phyloP scores from a whole-genome alignment of 2,888 invertebrate species.

The Neoaliturus tenellus region DNA sequence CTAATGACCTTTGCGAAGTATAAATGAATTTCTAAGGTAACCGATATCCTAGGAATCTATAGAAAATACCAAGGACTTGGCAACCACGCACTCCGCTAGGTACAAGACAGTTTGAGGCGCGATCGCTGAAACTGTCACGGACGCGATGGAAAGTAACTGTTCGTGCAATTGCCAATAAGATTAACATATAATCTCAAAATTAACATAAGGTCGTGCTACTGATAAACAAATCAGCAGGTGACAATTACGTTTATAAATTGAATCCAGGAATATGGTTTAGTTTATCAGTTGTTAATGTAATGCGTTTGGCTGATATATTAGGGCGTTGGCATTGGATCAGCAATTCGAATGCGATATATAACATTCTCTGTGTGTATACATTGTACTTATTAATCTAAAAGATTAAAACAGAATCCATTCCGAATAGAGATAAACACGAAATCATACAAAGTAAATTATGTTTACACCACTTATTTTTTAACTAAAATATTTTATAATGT shows the following conservation, averaged over 20 bases:
- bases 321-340: no score
- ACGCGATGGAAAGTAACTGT: neutral
- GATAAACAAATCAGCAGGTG: neutral
- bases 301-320: no score
- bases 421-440: no score
- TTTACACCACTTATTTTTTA: no score
- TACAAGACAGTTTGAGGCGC: neutral
- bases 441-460: no score
- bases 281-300: neutral
- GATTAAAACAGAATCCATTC: no score
- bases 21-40: no score
- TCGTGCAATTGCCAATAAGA: constrained; percentile 18
- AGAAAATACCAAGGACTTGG: constrained; percentile 25
- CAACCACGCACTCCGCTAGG: neutral
- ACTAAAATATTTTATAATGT: no score
- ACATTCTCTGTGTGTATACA: no score
- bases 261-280: neutral
- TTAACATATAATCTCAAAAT: constrained; percentile 6
- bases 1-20: no score
- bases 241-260: neutral
- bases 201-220: constrained; percentile 15
- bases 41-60: neutral
- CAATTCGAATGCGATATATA: no score
- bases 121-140: neutral
- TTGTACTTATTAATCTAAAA: no score